Conservation (phyloP, 1,140 invertebrate genomes). For the Sarcophaga peregrina region DNA sequence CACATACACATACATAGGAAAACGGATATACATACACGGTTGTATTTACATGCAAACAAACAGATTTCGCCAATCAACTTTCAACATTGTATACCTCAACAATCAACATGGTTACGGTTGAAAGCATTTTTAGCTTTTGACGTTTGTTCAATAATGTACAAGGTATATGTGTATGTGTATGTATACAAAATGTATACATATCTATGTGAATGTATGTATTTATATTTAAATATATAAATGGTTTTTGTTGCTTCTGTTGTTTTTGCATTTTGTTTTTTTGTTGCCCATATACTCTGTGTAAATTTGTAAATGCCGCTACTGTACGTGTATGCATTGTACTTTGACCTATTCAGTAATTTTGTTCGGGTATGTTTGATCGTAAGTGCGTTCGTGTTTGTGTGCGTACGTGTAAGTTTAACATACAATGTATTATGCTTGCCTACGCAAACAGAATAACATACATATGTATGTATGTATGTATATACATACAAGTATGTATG, state of each 20-base stretch:
- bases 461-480: too few species aligned
- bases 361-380: too few species aligned
- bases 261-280: neutral
- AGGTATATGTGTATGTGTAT: too few species aligned
- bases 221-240: neutral
- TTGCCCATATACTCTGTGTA: neutral
- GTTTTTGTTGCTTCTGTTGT: neutral
- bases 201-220: too few species aligned
- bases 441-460: neutral
- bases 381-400: neutral
- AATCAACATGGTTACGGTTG: slow-evolving; percentile 24
- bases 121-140: slow-evolving; percentile 22
- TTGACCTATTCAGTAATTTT: neutral
- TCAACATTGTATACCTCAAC: slow-evolving; percentile 24
- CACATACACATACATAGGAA: neutral
- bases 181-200: too few species aligned
- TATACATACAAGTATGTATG: neutral
- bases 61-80: slow-evolving; percentile 21
- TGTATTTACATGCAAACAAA: neutral
- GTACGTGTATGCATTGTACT: slow-evolving; percentile 7
- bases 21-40: neutral
- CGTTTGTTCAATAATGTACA: neutral
- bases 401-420: neutral
- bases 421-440: neutral
- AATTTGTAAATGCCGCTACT: neutral